Percentiles rank a stretch among this genome's conserved stretches.
These are phyloP conservation scores for Metallyticus violacea DNA, from an alignment of 2,888 invertebrate genomes.

Conservation along the genomic window DNA sequence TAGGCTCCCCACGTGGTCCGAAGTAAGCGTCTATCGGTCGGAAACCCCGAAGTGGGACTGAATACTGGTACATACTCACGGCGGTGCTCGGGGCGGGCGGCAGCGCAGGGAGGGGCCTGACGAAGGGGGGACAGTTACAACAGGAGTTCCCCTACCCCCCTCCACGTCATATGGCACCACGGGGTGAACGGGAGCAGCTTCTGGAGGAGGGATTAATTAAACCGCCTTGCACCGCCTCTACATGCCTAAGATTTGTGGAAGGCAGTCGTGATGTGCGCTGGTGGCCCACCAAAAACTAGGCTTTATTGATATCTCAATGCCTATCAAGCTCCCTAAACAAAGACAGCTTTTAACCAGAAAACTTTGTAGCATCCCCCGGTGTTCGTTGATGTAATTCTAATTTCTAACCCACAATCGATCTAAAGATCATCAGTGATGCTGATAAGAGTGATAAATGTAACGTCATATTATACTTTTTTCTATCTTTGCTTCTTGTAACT, in stretches of 20 bases:
- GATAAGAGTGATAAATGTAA: no score
- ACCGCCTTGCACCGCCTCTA: neutral
- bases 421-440: no score
- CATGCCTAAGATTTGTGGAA: neutral
- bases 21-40: constrained; percentile 1
- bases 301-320: no score
- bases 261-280: neutral
- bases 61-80: neutral
- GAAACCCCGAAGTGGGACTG: constrained; percentile 19
- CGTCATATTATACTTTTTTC: no score
- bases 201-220: neutral
- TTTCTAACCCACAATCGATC: no score
- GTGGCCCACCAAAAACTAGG: no score
- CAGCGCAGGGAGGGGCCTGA: neutral
- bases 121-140: neutral
- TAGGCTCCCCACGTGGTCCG: neutral
- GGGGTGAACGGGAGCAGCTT: neutral
- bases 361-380: no score
- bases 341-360: no score
- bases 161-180: neutral
- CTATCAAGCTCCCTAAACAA: no score
- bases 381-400: no score
- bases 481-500: no score
- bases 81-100: constrained; percentile 3
- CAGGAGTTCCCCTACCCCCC: neutral